Conservation (phyloP, 2,888 invertebrate genomes). For the Dicranocentrus wangi region DNA sequence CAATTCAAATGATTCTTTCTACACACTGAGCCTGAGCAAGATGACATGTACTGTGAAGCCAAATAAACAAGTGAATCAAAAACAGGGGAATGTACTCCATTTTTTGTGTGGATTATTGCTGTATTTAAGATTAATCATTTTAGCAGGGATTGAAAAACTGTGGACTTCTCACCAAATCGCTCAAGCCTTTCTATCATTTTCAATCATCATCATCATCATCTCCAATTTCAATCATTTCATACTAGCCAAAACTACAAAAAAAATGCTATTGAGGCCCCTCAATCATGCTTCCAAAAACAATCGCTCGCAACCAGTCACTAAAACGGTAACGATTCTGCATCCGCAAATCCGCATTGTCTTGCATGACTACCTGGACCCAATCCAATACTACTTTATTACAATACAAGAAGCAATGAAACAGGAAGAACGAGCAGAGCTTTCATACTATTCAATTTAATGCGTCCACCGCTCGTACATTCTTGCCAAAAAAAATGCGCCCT, state of each 20-base stretch:
- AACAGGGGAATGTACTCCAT: conserved; percentile 24
- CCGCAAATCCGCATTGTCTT: too few relatives aligned
- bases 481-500: too few relatives aligned
- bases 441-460: too few relatives aligned
- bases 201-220: background rate
- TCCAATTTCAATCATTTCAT: background rate
- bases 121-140: conserved; percentile 8
- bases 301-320: too few relatives aligned
- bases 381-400: too few relatives aligned
- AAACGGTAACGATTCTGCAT: too few relatives aligned
- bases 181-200: too few relatives aligned
- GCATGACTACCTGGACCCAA: too few relatives aligned
- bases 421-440: too few relatives aligned
- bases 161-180: background rate
- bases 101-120: conserved; percentile 3
- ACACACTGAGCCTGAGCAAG: conserved; percentile 9
- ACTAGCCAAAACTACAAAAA: background rate
- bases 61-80: conserved; percentile 4
- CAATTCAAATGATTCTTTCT: background rate
- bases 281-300: background rate
- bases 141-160: conserved; percentile 20
- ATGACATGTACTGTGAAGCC: background rate
- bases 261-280: background rate
- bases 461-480: too few relatives aligned
- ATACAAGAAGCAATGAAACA: too few relatives aligned